Conservation (phyloP, 2,888 invertebrate genomes). For the Calameuta pallipes region DNA sequence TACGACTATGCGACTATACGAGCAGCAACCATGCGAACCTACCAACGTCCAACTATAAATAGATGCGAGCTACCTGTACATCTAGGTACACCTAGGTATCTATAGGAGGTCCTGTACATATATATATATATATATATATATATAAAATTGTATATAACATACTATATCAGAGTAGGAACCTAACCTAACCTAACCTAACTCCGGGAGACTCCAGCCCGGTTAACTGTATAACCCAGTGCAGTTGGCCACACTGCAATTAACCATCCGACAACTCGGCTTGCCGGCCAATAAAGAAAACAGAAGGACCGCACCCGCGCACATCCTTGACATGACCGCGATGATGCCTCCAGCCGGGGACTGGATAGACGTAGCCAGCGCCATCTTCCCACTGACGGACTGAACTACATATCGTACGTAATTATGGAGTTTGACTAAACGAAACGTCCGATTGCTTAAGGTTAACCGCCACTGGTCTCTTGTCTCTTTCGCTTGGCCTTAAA, state of each 20-base stretch:
- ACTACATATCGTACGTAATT: background rate
- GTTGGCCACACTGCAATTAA: constrained; percentile 52
- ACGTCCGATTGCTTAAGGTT: background rate
- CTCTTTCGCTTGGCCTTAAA: background rate
- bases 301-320: constrained; percentile 31
- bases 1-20: constrained; percentile 13
- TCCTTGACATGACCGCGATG: constrained; percentile 27
- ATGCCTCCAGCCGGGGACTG: constrained; percentile 4
- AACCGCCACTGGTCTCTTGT: background rate
- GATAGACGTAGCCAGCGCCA: background rate
- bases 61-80: constrained; percentile 60
- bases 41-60: constrained; percentile 52
- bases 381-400: background rate
- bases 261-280: constrained; percentile 48
- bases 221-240: constrained; percentile 53
- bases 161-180: background rate
- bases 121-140: constrained; percentile 8
- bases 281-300: constrained; percentile 51
- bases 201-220: constrained; percentile 32
- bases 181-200: background rate
- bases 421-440: background rate
- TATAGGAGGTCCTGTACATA: constrained; percentile 3
- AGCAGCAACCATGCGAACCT: constrained; percentile 32
- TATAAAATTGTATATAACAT: background rate
- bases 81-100: constrained; percentile 14